These are phyloP conservation scores for Cyanocitta stelleri DNA, from an alignment of 2,113 vertebrate genomes.

Conservation along the genomic window DNA sequence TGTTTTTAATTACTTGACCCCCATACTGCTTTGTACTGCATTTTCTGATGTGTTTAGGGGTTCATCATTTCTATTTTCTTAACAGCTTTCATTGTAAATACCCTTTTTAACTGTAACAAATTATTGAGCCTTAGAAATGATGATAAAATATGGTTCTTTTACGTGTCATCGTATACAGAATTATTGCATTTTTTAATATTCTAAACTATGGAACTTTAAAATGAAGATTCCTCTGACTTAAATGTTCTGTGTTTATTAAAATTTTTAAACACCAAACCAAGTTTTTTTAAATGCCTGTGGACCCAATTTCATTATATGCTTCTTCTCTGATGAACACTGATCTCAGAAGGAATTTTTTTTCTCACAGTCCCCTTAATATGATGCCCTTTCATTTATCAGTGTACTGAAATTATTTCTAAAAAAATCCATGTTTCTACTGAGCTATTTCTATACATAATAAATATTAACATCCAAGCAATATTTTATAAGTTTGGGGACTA, in stretches of 20 bases:
- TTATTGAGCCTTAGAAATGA: background rate
- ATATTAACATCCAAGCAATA: slow-evolving; percentile 7
- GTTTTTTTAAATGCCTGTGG: background rate
- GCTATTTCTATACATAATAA: slow-evolving; percentile 5
- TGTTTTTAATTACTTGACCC: slow-evolving; percentile 2
- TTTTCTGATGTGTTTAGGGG: background rate
- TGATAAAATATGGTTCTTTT: background rate
- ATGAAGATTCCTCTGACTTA: background rate
- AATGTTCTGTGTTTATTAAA: background rate
- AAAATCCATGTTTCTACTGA: background rate
- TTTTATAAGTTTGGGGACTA: background rate
- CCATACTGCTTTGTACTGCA: background rate
- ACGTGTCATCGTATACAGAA: background rate
- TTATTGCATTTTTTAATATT: slow-evolving; percentile 7
- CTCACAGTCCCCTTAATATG: background rate
- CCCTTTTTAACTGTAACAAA: background rate
- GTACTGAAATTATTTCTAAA: slow-evolving; percentile 31
- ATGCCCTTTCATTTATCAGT: background rate
- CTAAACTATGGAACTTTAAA: background rate
- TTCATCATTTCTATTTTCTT: background rate
- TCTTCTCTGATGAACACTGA: background rate
- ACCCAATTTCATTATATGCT: background rate
- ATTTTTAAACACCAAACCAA: background rate
- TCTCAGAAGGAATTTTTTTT: slow-evolving; percentile 1
- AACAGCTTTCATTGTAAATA: background rate